These are phyloP conservation scores for Cromileptes altivelis DNA, from an alignment of 2,113 vertebrate species.

Conservation along the genomic window DNA sequence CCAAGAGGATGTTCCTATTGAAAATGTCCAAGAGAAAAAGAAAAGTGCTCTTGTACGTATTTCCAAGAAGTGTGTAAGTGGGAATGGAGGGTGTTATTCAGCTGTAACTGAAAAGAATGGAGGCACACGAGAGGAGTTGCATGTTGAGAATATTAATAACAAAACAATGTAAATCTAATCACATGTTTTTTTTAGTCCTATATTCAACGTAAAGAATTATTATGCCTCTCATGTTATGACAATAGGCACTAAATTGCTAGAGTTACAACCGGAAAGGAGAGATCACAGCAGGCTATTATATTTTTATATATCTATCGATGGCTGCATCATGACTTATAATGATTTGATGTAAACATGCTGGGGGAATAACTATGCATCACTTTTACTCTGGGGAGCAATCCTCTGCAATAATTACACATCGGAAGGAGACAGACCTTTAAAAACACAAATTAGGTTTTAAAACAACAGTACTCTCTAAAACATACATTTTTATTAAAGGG, in stretches of 20 bases:
- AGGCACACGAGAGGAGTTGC: neutral
- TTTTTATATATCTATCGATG: slow-evolving; percentile 70
- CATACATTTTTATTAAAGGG: neutral
- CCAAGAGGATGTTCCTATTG: slow-evolving; percentile 18
- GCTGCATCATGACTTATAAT: slow-evolving; percentile 57
- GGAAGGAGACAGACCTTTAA: slow-evolving; percentile 14
- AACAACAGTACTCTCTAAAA: neutral
- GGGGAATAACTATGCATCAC: slow-evolving; percentile 20
- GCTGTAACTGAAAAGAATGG: neutral
- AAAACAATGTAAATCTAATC: neutral
- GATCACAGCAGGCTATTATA: slow-evolving; percentile 35
- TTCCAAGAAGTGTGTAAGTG: neutral
- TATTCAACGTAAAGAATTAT: neutral
- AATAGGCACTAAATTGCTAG: neutral
- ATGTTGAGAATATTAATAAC: neutral
- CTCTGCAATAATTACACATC: slow-evolving; percentile 31
- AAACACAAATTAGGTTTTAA: slow-evolving; percentile 9
- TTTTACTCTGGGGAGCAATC: slow-evolving; percentile 13
- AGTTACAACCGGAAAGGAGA: slow-evolving; percentile 5
- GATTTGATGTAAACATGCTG: slow-evolving; percentile 43
- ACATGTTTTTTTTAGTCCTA: neutral
- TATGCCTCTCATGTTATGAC: neutral
- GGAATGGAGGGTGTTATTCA: neutral
- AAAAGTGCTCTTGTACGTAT: neutral
- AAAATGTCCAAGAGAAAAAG: slow-evolving; percentile 14